These are phyloP conservation scores for Pentamera pediparva DNA, from an alignment of 53 echinoderm and acorn worm species.

Conservation along the genomic window DNA sequence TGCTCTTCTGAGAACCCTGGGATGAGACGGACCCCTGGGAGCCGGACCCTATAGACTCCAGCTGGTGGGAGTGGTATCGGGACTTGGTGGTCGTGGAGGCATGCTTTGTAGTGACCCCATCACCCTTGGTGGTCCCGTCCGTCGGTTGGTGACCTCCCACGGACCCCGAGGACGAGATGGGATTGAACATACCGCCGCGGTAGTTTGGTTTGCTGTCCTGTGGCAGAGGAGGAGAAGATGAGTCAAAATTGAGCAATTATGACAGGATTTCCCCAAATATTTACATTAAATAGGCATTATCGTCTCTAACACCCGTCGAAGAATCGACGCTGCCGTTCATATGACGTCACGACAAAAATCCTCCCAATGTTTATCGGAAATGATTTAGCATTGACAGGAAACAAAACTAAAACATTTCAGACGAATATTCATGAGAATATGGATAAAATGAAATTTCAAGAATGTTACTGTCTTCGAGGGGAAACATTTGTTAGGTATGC, in stretches of 20 bases:
- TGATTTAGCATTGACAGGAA: no score
- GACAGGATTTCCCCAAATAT: no score
- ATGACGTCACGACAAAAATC: no score
- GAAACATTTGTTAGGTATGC: no score
- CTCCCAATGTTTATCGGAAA: no score
- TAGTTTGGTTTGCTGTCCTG: constrained; percentile 68
- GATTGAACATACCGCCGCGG: constrained; percentile 75
- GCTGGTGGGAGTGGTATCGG: constrained; percentile 14
- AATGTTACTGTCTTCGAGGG: no score
- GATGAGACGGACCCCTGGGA: constrained; percentile 30
- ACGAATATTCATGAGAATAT: no score
- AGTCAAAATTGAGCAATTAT: background rate
- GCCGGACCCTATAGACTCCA: constrained; percentile 29
- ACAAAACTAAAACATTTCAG: no score
- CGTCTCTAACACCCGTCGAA: no score
- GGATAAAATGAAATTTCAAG: no score
- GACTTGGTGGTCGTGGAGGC: background rate
- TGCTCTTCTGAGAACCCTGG: constrained; percentile 45
- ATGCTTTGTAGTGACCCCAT: background rate
- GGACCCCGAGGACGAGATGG: constrained; percentile 45
- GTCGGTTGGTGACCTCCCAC: constrained; percentile 16
- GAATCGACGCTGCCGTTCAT: no score
- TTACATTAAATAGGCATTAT: no score
- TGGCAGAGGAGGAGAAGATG: background rate
- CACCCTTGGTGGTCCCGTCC: background rate